These are phyloP conservation scores for Pygoscelis adeliae DNA, from an alignment of 2,113 vertebrate species.

Conservation along the genomic window DNA sequence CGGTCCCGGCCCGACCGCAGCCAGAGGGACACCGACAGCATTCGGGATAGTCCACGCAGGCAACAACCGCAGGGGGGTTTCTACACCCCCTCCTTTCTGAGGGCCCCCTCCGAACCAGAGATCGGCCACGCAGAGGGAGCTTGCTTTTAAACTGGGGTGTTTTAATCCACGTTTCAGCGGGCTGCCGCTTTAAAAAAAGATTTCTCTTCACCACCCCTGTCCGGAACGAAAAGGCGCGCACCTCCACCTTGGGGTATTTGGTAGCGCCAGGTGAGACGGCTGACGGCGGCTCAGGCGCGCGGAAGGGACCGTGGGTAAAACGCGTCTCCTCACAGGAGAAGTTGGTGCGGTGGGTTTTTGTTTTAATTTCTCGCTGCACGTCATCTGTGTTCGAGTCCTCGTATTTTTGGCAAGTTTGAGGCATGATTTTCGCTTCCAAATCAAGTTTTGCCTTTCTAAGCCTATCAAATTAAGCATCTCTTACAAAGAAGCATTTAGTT, in stretches of 20 bases:
- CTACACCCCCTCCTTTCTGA: background rate
- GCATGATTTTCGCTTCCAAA: background rate
- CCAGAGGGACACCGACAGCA: background rate
- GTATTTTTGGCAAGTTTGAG: fast-evolving
- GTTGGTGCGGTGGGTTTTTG: fast-evolving
- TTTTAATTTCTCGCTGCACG: fast-evolving
- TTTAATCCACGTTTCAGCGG: background rate
- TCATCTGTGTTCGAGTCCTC: fast-evolving
- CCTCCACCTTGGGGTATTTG: background rate
- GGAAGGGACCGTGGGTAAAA: fast-evolving
- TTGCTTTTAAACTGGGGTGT: fast-evolving
- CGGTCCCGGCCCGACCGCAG: background rate
- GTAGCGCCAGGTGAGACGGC: background rate
- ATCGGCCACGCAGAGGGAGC: background rate
- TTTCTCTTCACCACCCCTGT: too few relatives aligned
- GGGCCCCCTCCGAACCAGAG: background rate
- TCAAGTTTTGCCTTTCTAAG: background rate
- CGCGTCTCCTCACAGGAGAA: fast-evolving
- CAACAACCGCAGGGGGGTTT: background rate
- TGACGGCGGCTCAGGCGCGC: fast-evolving
- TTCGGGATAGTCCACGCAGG: background rate
- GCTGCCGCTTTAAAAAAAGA: background rate
- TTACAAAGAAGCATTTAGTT: fast-evolving
- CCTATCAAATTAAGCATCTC: background rate
- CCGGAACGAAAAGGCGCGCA: background rate